A percentile compares a stretch with the other conserved stretches of the same genome.
Evolutionary conservation across 2,797 vertebrate genomes (phyloP).

Genomic region (Gambusia yucatana): DNA sequence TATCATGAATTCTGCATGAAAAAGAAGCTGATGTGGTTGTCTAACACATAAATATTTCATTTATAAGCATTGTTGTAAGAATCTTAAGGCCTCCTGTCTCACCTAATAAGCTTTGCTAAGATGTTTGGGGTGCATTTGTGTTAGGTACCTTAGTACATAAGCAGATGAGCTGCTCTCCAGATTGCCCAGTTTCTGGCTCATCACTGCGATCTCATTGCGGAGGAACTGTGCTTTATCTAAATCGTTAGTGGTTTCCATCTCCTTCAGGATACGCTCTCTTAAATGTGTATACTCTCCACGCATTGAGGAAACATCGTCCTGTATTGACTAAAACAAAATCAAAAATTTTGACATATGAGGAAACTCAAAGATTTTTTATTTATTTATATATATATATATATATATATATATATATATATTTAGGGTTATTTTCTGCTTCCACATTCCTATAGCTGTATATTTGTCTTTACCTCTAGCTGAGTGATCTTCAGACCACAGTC

Average conservation of each 20-base stretch:
- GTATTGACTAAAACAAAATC: conserved; percentile 78
- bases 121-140: background rate
- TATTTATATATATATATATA: too few relatives aligned
- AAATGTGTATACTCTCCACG: conserved; percentile 84
- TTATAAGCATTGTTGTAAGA: background rate
- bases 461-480: conserved; percentile 87
- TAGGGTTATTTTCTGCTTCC: background rate
- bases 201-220: conserved; percentile 84
- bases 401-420: background rate
- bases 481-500: conserved; percentile 86
- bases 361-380: background rate
- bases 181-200: conserved; percentile 87
- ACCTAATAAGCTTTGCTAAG: background rate
- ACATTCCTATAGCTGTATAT: conserved; percentile 3
- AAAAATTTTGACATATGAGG: background rate
- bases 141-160: conserved; percentile 87
- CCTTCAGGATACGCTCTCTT: conserved; percentile 80
- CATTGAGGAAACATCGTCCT: conserved; percentile 85
- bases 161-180: conserved; percentile 87
- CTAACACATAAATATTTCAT: background rate
- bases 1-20: background rate
- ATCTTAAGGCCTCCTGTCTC: background rate
- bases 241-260: conserved; percentile 84
- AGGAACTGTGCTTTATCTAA: conserved; percentile 91
- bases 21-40: background rate